phyloP scores from a whole-genome alignment of 2,113 vertebrate genomes.

The Hydropotes inermis region DNA sequence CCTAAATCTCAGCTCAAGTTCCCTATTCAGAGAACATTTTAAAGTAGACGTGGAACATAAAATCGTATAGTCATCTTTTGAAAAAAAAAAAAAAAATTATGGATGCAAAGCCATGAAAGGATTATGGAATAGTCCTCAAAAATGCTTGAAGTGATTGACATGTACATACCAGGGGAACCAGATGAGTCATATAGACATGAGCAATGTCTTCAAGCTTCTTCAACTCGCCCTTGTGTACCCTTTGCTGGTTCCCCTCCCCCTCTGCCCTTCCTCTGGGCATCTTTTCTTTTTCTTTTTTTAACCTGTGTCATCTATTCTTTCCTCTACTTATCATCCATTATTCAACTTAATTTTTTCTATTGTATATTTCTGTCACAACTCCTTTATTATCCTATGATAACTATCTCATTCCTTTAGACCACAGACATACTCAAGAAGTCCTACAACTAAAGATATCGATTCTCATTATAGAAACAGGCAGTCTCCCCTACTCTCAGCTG shows the following conservation, averaged over 20 bases:
- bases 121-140: background rate
- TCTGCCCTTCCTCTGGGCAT: background rate
- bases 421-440: background rate
- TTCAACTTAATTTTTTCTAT: background rate
- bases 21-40: background rate
- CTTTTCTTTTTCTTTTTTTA: background rate
- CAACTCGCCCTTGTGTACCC: slow-evolving; percentile 4
- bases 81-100: background rate
- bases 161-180: background rate
- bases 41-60: background rate
- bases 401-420: background rate
- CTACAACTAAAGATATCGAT: background rate
- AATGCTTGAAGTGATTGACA: background rate
- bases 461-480: background rate
- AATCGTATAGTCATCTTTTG: background rate
- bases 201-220: background rate
- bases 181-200: background rate
- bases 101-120: background rate
- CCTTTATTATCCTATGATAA: background rate
- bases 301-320: background rate
- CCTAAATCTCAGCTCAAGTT: background rate
- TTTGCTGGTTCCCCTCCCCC: background rate
- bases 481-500: background rate
- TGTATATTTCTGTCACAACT: background rate
- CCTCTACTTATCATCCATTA: background rate